Conservation (phyloP, 92 coral and sea anemone species). For the Actinostola sp. region DNA sequence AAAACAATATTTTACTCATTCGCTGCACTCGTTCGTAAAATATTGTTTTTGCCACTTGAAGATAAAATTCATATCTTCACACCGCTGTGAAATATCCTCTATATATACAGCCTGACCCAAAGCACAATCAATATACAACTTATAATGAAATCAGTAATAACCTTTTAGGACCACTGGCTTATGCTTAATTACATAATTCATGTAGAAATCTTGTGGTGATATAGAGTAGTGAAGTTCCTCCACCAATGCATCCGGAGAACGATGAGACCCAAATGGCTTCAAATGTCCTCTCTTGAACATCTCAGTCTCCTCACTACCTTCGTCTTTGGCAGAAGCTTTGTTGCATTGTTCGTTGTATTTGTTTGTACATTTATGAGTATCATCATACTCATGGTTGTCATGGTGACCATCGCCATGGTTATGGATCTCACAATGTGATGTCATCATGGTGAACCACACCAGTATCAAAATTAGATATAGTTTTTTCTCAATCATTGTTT, state of each 20-base stretch:
- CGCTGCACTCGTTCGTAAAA: no score
- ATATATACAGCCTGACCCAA: no score
- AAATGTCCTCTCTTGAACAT: conserved; percentile 85
- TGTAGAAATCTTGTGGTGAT: conserved; percentile 91
- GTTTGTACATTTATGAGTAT: conserved; percentile 14
- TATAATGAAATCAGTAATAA: neutral
- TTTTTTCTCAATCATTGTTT: neutral
- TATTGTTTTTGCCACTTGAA: no score
- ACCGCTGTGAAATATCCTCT: no score
- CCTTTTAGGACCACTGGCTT: conserved; percentile 97
- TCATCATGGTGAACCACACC: neutral
- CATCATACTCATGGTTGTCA: conserved; percentile 12
- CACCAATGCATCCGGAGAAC: conserved; percentile 84
- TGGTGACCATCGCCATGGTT: neutral
- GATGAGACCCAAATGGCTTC: conserved; percentile 98
- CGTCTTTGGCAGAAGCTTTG: conserved; percentile 36
- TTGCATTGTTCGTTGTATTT: conserved; percentile 63
- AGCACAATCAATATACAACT: no score
- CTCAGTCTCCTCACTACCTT: no score
- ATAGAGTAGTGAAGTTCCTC: conserved; percentile 92
- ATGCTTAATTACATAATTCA: conserved; percentile 94
- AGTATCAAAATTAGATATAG: neutral
- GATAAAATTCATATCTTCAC: no score
- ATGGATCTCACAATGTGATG: neutral
- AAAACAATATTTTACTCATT: no score